Conservation (phyloP, 2,888 invertebrate genomes). For the Clivina fossor region DNA sequence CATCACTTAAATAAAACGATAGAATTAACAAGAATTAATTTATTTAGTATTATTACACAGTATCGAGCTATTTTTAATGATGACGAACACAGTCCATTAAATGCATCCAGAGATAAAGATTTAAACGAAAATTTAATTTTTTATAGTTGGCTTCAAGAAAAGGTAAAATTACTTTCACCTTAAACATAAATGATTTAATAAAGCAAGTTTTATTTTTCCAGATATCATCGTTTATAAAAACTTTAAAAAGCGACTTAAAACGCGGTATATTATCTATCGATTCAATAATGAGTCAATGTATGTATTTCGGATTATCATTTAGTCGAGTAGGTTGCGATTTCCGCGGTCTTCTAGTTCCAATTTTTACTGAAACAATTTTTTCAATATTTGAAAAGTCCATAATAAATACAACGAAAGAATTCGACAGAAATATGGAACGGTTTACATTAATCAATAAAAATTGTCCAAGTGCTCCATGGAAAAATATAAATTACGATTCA, state of each 20-base stretch:
- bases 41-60: slow-evolving; percentile 94
- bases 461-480: slow-evolving; percentile 45
- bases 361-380: slow-evolving; percentile 70
- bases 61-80: slow-evolving; percentile 92
- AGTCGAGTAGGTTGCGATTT: slow-evolving; percentile 94
- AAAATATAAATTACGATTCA: slow-evolving; percentile 53
- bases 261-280: slow-evolving; percentile 74
- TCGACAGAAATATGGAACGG: slow-evolving; percentile 73
- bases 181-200: background rate
- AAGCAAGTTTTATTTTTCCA: slow-evolving; percentile 50
- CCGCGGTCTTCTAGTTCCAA: slow-evolving; percentile 75
- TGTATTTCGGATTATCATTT: slow-evolving; percentile 94
- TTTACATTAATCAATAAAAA: slow-evolving; percentile 76
- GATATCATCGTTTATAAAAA: slow-evolving; percentile 74
- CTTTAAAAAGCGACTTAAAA: slow-evolving; percentile 71
- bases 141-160: slow-evolving; percentile 85
- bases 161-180: slow-evolving; percentile 61
- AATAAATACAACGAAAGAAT: slow-evolving; percentile 66
- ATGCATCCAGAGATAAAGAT: slow-evolving; percentile 59
- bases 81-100: slow-evolving; percentile 63
- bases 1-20: slow-evolving; percentile 83
- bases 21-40: slow-evolving; percentile 85
- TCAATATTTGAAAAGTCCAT: slow-evolving; percentile 68
- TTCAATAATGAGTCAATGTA: slow-evolving; percentile 88
- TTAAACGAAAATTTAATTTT: slow-evolving; percentile 80